Evolutionary conservation across 2,113 vertebrate species (phyloP), one percentile per base, ranked within the genome.

Genomic region (Lycocorax pyrrhopterus): DNA sequence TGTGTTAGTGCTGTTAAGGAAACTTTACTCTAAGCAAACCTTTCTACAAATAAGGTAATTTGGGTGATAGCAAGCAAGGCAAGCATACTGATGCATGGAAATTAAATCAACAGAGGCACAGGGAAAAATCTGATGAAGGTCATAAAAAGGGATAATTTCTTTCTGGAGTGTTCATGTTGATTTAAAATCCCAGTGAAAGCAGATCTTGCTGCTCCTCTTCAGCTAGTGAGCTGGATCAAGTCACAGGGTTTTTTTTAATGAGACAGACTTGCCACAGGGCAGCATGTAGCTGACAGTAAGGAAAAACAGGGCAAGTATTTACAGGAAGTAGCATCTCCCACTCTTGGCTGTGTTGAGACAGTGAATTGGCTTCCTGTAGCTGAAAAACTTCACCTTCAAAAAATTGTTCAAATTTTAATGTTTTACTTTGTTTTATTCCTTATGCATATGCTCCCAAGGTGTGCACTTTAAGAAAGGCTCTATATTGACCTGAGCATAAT

Each of bases 331-430:
- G 0, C 8, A 22, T 11, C 10, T 62, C 29, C 15, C 6, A 12
- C 15, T 87, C 81, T 22, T 62, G 66, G 11, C 27, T 0, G 0
- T 41, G 47, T 66, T 12, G 3, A 4, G 2, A 13, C 26, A 58
- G 26, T 19, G 21, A 41, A 58, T 27, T 81, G 30, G 11, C 27
- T 74, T 35, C 37, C 27, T 37, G 8, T 71, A 58, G n/a, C 46
- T 75, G 32, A 71, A 66, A 78, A 71, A 30, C 13, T 62, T 76
- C 10, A 85, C 12, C 9, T 68, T 52, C 32, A 63, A 62, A 4
- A 58, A 62, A 19, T 35, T 47, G 6, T 71, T 73, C 11, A 33
- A 39, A 64, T 87, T 73, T 84, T 51, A 26, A 43, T 30, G 4
- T 59, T 6, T 44, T 78, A 35, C 19, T 12, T 83, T 66, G 3